A percentile compares a stretch with the other conserved stretches of the same genome.
phyloP scores from a whole-genome alignment of 64 coral and sea anemone species.

The Platygyra sinensis region DNA sequence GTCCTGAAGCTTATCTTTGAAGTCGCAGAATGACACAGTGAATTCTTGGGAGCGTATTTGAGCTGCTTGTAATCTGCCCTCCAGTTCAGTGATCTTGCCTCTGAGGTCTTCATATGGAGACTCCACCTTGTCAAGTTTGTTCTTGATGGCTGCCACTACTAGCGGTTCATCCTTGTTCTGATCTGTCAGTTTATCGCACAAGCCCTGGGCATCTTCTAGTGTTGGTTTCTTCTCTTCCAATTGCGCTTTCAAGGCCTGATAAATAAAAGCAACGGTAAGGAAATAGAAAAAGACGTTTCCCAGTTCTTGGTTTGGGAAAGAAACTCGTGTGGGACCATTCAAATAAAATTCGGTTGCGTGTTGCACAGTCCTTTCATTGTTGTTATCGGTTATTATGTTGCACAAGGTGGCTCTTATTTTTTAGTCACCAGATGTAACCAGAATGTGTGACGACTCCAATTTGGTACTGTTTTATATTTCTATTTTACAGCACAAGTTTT shows the following conservation, averaged over 20 bases:
- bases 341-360: no score
- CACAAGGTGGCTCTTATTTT: not conserved
- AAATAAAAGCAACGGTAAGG: not conserved
- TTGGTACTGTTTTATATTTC: no score
- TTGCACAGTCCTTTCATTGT: no score
- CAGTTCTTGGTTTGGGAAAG: no score
- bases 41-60: constrained; percentile 98
- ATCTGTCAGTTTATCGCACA: constrained; percentile 74
- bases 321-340: no score
- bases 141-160: constrained; percentile 73
- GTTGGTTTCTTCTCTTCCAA: constrained; percentile 80
- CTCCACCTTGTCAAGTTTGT: constrained; percentile 92
- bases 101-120: constrained; percentile 70
- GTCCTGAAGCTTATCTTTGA: constrained; percentile 83
- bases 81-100: constrained; percentile 74
- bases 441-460: no score
- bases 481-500: no score
- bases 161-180: constrained; percentile 89
- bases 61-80: constrained; percentile 82
- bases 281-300: not conserved
- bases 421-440: not conserved
- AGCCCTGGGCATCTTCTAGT: constrained; percentile 71
- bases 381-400: no score
- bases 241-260: constrained; percentile 64
- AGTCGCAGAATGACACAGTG: constrained; percentile 75